A percentile compares a stretch with the other conserved stretches of the same genome.
Conservation (phyloP, 2,113 vertebrate genomes). For the Chlorocebus sabaeus region DNA sequence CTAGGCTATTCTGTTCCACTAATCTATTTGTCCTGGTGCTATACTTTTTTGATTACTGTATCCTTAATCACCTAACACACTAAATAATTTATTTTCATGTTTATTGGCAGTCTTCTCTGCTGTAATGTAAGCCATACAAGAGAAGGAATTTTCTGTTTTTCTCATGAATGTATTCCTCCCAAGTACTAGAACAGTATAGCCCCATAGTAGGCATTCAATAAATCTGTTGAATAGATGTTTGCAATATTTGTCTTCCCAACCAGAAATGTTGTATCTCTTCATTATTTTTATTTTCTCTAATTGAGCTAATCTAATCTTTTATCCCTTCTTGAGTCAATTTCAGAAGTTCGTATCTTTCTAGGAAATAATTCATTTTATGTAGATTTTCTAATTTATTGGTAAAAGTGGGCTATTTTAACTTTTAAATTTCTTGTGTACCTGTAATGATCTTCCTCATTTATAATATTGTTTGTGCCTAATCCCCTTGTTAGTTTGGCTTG, state of each 20-base stretch:
- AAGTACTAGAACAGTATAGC: neutral
- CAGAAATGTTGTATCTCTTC: neutral
- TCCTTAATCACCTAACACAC: neutral
- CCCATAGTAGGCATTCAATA: neutral
- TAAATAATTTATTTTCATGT: neutral
- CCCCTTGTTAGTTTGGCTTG: neutral
- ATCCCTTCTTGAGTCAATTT: neutral
- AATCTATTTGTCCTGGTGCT: neutral
- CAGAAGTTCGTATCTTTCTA: neutral
- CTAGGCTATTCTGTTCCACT: no score
- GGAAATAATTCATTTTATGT: neutral
- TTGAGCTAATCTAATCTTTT: neutral
- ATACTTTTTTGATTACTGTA: neutral
- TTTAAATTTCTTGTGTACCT: neutral
- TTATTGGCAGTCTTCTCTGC: neutral
- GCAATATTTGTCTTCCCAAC: neutral
- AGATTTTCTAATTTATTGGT: neutral
- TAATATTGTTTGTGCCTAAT: neutral
- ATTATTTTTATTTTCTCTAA: conserved; percentile 4
- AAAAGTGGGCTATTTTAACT: neutral
- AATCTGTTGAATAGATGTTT: neutral
- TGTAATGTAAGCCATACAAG: neutral
- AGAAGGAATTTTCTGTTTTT: neutral
- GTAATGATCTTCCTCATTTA: neutral
- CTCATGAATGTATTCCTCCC: neutral